Evolutionary conservation across 2,888 invertebrate species (phyloP).

Genomic region (Lithodes maja): DNA sequence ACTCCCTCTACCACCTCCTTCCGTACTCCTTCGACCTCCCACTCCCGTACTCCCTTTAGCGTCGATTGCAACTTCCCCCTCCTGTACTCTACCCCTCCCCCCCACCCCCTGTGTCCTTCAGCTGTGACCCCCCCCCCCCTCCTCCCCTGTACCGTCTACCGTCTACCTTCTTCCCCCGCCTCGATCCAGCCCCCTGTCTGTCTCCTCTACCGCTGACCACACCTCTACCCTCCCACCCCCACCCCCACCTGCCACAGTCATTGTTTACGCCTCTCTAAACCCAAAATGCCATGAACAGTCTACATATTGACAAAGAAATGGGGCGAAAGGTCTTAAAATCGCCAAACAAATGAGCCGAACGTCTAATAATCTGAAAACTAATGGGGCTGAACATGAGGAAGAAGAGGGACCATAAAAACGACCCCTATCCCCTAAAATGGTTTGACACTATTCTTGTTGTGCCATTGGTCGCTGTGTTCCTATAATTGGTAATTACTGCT

Average conservation of each 20-base stretch:
- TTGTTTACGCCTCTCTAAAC: too few species aligned
- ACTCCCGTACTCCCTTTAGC: not conserved
- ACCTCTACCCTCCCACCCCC: not conserved
- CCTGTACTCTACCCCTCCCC: not conserved
- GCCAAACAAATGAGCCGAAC: too few species aligned
- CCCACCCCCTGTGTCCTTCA: not conserved
- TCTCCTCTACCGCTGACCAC: not conserved
- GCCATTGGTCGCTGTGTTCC: too few species aligned
- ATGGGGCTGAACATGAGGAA: too few species aligned
- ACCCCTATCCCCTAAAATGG: too few species aligned
- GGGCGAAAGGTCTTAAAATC: too few species aligned
- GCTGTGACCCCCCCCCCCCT: not conserved
- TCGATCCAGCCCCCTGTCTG: not conserved
- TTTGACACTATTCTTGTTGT: too few species aligned
- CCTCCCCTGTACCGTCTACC: not conserved
- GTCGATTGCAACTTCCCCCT: not conserved
- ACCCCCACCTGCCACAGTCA: not conserved
- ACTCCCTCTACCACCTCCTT: not conserved
- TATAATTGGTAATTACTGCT: too few species aligned
- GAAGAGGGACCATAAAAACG: too few species aligned
- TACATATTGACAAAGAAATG: too few species aligned
- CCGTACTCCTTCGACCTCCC: not conserved
- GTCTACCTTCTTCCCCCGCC: not conserved
- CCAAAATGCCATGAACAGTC: too few species aligned
- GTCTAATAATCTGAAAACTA: too few species aligned